Evolutionary conservation across 2,888 invertebrate species (phyloP).

Genomic region (Notocelia uddmanniana): DNA sequence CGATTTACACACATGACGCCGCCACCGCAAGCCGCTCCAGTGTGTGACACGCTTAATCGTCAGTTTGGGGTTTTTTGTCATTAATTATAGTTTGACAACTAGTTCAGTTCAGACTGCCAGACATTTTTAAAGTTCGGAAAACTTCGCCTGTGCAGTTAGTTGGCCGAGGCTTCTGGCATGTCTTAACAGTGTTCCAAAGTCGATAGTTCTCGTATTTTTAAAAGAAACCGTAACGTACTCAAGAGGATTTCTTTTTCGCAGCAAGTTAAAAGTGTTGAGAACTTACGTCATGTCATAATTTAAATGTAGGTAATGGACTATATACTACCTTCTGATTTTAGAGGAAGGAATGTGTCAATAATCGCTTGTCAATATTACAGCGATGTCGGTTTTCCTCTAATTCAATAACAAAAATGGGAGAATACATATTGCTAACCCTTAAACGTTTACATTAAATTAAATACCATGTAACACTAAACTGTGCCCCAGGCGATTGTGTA

Average conservation of each 20-base stretch:
- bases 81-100: background rate
- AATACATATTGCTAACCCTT: conserved; percentile 7
- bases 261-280: no score
- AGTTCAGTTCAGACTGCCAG: background rate
- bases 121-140: background rate
- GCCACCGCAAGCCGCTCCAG: no score
- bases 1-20: no score
- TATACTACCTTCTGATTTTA: no score
- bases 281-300: background rate
- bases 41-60: background rate
- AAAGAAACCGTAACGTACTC: background rate
- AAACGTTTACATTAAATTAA: background rate
- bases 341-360: no score
- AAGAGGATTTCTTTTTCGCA: background rate
- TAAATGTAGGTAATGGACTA: no score
- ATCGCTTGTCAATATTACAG: background rate
- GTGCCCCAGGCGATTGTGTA: conserved; percentile 20
- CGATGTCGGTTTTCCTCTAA: background rate
- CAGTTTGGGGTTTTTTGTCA: background rate
- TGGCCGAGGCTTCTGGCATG: background rate
- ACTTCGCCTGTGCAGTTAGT: background rate
- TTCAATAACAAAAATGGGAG: background rate
- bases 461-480: conserved; percentile 25
- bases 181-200: background rate
- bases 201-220: background rate